phyloP scores from a whole-genome alignment of 2,797 vertebrate genomes.

The Pangasius sanitwongsei region DNA sequence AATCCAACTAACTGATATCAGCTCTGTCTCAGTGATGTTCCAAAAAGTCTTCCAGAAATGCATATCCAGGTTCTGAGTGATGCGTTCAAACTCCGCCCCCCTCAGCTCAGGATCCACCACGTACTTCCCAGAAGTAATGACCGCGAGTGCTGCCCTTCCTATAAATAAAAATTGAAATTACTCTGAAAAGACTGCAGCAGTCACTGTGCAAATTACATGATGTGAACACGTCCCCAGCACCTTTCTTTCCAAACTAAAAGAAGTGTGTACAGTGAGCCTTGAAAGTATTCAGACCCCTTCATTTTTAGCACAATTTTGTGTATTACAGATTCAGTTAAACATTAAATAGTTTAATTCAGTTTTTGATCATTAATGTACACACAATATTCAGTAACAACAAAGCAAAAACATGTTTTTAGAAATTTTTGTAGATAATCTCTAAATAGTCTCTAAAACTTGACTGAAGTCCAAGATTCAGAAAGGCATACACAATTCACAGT shows the following conservation, averaged over 20 bases:
- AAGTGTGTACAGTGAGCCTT: background rate
- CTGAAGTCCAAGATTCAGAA: background rate
- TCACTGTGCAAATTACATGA: background rate
- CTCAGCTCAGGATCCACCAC: slow-evolving; percentile 78
- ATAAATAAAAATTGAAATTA: background rate
- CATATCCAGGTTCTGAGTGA: slow-evolving; percentile 79
- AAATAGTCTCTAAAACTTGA: background rate
- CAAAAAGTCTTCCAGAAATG: slow-evolving; percentile 83
- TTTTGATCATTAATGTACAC: background rate
- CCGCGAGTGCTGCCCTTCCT: slow-evolving; percentile 76
- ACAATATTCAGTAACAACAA: background rate
- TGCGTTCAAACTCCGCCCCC: slow-evolving; percentile 76
- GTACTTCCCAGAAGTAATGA: slow-evolving; percentile 80
- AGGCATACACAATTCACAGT: background rate
- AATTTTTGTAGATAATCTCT: background rate
- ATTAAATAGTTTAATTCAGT: background rate
- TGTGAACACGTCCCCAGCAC: too few species aligned
- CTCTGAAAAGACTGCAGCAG: background rate
- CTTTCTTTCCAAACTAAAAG: background rate
- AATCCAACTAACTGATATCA: slow-evolving; percentile 72
- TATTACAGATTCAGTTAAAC: background rate
- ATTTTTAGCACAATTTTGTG: background rate
- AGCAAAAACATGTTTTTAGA: too few species aligned
- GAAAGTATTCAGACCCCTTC: background rate
- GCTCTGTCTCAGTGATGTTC: slow-evolving; percentile 78